phyloP scores from a whole-genome alignment of 2,888 invertebrate genomes.

The Philereme transversata region DNA sequence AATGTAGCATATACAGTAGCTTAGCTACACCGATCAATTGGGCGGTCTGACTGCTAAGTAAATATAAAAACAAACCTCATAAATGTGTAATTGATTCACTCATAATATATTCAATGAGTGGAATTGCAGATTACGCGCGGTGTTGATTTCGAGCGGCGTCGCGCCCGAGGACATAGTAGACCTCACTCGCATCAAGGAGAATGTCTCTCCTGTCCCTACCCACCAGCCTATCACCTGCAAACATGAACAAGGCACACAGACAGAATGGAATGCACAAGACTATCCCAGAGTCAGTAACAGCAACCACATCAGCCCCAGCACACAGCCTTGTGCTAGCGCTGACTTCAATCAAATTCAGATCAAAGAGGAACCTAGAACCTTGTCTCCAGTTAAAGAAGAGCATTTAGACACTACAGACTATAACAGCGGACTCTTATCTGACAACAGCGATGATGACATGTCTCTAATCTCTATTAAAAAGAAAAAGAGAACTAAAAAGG shows the following conservation, averaged over 20 bases:
- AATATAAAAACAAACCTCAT: constrained; percentile 6
- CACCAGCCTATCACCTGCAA: background rate
- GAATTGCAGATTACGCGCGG: constrained; percentile 56
- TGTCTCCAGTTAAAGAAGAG: constrained; percentile 58
- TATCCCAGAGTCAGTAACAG: constrained; percentile 15
- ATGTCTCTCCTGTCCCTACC: constrained; percentile 38
- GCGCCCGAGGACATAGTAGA: constrained; percentile 50
- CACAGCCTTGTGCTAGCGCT: background rate
- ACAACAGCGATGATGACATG: constrained; percentile 66
- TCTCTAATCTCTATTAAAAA: constrained; percentile 62
- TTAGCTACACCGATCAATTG: background rate
- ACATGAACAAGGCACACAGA: constrained; percentile 62
- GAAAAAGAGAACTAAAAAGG: constrained; percentile 52
- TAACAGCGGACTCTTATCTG: constrained; percentile 50
- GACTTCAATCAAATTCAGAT: constrained; percentile 37
- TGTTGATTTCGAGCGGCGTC: constrained; percentile 43
- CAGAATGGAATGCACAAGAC: constrained; percentile 42
- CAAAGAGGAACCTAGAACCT: constrained; percentile 57
- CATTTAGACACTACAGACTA: constrained; percentile 42
- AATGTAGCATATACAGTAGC: background rate
- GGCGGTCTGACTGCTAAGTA: background rate
- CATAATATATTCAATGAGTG: constrained; percentile 9
- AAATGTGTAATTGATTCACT: constrained; percentile 9
- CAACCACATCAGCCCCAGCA: too few relatives aligned
- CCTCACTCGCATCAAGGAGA: constrained; percentile 56